These are phyloP conservation scores for Pteruthius melanotis DNA, from an alignment of 2,113 vertebrate genomes.

Conservation along the genomic window DNA sequence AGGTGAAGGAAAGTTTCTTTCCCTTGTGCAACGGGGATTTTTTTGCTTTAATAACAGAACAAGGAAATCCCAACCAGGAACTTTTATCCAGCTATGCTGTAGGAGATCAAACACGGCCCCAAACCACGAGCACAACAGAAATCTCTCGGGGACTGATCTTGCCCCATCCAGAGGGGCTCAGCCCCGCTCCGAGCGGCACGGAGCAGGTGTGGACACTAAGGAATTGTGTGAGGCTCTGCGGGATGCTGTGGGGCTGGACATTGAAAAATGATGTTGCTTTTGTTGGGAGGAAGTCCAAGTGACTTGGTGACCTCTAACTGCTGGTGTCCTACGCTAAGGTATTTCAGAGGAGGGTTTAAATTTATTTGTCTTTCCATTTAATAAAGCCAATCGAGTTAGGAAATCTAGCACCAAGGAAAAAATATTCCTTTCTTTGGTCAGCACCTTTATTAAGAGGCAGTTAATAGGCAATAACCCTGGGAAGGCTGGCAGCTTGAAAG, in stretches of 20 bases:
- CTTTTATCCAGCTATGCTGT: background rate
- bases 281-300: conserved; percentile 46
- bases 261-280: conserved; percentile 24
- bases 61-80: conserved; percentile 4
- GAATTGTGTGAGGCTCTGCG: background rate
- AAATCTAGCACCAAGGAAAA: background rate
- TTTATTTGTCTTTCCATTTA: conserved; percentile 33
- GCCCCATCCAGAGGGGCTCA: background rate
- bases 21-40: background rate
- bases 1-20: background rate
- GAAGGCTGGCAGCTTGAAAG: conserved; percentile 48
- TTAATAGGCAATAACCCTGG: conserved; percentile 58
- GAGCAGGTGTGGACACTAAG: conserved; percentile 36
- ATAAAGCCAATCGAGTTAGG: background rate
- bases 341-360: background rate
- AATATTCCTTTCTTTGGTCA: background rate
- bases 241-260: background rate
- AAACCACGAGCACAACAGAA: background rate
- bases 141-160: background rate
- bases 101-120: background rate
- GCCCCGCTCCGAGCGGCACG: rapidly evolving
- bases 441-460: conserved; percentile 61
- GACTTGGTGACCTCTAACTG: conserved; percentile 25
- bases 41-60: background rate
- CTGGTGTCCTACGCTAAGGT: background rate